Base-by-base conservation (phyloP, 2,888 invertebrate species). In the Germaria angustata region DNA sequence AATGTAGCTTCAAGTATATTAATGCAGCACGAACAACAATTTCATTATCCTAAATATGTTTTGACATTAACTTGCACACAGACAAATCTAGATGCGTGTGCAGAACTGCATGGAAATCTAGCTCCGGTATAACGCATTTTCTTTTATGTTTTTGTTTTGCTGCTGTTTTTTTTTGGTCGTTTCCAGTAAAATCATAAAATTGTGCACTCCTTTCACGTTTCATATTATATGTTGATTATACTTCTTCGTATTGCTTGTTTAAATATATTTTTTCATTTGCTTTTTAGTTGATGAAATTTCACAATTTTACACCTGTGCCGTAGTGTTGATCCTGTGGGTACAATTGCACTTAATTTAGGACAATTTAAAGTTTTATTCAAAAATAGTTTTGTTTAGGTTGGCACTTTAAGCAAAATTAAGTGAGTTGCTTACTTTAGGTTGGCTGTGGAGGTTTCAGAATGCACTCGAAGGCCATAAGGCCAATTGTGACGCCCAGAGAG, bases 211-310 rank as follows among this genome's bases (percentile, higher is more conserved):
- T 41, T 59, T 77, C 81, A 81, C 77, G 81, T 81, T 81, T 72
- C 66, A 49, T 77, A 77, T 77, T 77, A 77, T 81, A 73, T 73
- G 72, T 73, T 80, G 79, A 80, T 80, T 73, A 80, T 36, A 57
- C 46, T 66, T 17, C 13, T 20, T 69, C 41, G 55, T 57, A n/a
- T 7, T 46, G 36, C 39, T 59, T 4, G 41, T 72, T 57, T 65
- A 34, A 41, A 53, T 34, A 51, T 59, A 46, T 71, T 76, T 36
- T 63, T 36, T n/a, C 4, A 9, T 53, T 59, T 80, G n/a, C 51
- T 51, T 41, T 13, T 63, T 17, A 53, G 65, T 57, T 59, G 59
- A 59, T 24, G 68, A 17, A 51, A 77, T 72, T 79, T 72, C 46
- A 34, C 49, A 51, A 7, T 57, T 66, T 36, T 72, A 66, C 81